Percentiles rank a stretch among this genome's conserved stretches.
Evolutionary conservation across 2,888 invertebrate genomes (phyloP).

Genomic region (Petrolisthes cinctipes): DNA sequence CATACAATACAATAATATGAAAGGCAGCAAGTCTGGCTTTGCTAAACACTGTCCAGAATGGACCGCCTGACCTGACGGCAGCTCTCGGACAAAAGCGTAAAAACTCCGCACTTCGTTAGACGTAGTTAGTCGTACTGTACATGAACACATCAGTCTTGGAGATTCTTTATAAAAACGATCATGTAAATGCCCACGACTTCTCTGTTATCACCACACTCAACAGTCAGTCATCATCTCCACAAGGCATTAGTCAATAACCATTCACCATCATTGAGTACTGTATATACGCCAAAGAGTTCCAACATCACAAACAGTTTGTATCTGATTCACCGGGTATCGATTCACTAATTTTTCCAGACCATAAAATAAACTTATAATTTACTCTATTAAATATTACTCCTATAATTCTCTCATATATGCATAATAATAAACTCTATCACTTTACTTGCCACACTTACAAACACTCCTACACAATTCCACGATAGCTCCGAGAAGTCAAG

Average conservation of each 20-base stretch:
- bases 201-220: background rate
- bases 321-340: background rate
- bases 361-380: conserved; percentile 6
- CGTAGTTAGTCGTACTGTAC: conserved; percentile 8
- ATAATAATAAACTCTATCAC: conserved; percentile 24
- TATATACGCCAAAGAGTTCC: background rate
- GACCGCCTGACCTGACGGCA: no score
- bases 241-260: background rate
- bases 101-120: background rate
- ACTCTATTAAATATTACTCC: conserved; percentile 37
- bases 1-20: no score
- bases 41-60: no score
- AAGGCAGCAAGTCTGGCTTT: no score
- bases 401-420: conserved; percentile 27
- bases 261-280: no score
- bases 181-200: conserved; percentile 15
- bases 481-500: background rate
- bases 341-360: background rate
- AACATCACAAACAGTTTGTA: conserved; percentile 8
- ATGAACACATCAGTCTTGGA: conserved; percentile 45
- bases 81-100: background rate
- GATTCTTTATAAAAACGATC: conserved; percentile 39
- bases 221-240: no score
- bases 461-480: conserved; percentile 3
- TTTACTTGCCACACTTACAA: conserved; percentile 33